phyloP scores from a whole-genome alignment of 2,113 vertebrate genomes.

The Odocoileus hemionus region DNA sequence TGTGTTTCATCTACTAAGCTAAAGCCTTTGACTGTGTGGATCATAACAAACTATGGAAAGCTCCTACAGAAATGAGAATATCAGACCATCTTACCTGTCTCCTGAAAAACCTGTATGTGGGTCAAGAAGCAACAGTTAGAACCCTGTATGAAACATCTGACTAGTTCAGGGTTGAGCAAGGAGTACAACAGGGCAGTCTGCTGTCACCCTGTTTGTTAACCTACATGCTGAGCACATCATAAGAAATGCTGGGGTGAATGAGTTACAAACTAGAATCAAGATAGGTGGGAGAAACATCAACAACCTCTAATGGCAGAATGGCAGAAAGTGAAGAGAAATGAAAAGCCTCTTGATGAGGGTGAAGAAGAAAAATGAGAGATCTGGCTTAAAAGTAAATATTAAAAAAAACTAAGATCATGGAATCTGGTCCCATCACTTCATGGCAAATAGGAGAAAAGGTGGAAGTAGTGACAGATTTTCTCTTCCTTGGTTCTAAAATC shows the following conservation, averaged over 20 bases:
- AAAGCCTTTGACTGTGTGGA: not conserved
- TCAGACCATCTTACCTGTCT: not conserved
- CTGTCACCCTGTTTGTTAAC: not conserved
- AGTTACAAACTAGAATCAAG: not conserved
- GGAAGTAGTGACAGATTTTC: not conserved
- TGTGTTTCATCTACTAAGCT: not conserved
- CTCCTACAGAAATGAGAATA: not conserved
- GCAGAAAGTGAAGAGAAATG: not conserved
- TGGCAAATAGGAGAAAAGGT: not conserved
- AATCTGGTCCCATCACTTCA: not conserved
- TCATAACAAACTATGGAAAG: not conserved
- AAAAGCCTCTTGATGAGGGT: not conserved
- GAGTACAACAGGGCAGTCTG: not conserved
- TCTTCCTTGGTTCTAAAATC: not conserved
- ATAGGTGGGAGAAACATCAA: not conserved
- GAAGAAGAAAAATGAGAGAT: not conserved
- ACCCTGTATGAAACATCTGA: not conserved
- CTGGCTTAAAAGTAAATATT: not conserved
- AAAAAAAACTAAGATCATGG: not conserved
- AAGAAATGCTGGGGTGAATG: not conserved
- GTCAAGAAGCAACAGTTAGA: not conserved
- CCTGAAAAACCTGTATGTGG: not conserved
- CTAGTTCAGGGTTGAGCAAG: not conserved
- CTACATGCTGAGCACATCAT: not conserved
- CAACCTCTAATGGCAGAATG: not conserved